phyloP scores from a whole-genome alignment of 2,797 vertebrate species.

The Neostethus bicornis region DNA sequence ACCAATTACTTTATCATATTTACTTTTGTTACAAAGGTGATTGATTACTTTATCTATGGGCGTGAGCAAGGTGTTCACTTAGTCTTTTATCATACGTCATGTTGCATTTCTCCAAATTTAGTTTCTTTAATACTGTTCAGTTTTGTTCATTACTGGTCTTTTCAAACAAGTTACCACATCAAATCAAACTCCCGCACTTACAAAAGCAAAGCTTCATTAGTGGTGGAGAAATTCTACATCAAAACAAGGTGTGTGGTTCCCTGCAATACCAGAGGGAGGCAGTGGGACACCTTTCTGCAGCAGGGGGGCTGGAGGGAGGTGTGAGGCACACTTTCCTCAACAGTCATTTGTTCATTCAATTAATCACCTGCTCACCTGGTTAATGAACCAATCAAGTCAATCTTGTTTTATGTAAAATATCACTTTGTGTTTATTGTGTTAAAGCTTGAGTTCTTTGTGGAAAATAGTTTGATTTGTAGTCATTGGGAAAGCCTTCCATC shows the following conservation, averaged over 20 bases:
- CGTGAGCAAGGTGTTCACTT: neutral
- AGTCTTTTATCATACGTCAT: constrained; percentile 2
- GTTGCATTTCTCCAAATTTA: constrained; percentile 15
- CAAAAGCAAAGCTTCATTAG: constrained; percentile 4
- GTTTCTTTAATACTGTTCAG: too few species aligned
- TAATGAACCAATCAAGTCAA: constrained; percentile 62
- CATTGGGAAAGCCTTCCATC: constrained; percentile 15
- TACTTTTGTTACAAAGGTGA: constrained; percentile 18
- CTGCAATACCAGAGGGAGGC: constrained; percentile 74
- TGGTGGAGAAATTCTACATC: constrained; percentile 1
- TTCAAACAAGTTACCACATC: constrained; percentile 19
- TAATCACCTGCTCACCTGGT: constrained; percentile 57
- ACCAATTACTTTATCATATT: constrained; percentile 14
- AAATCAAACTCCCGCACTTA: constrained; percentile 1
- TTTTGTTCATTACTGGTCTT: constrained; percentile 10
- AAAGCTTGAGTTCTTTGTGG: constrained; percentile 21
- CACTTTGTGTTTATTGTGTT: constrained; percentile 44
- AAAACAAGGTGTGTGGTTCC: constrained; percentile 62
- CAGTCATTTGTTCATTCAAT: constrained; percentile 59
- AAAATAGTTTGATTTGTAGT: constrained; percentile 10
- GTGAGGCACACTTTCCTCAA: constrained; percentile 24
- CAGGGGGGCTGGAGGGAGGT: constrained; percentile 23
- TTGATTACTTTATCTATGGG: neutral
- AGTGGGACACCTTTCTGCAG: constrained; percentile 70
- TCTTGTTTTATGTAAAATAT: constrained; percentile 58